Conservation (phyloP, 2,113 vertebrate genomes). For the Vimba vimba region DNA sequence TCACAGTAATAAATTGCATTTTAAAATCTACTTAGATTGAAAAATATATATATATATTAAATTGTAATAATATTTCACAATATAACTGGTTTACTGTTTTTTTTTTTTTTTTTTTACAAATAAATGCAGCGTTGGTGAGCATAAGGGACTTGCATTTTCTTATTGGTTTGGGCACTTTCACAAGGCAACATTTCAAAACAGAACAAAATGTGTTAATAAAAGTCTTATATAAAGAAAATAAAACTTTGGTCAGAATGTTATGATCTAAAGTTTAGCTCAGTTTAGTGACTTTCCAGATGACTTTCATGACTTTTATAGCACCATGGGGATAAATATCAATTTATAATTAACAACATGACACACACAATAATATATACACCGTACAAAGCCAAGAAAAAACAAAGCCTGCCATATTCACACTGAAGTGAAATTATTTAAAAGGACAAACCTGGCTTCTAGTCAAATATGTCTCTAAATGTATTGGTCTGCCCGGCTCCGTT, state of each 20-base stretch:
- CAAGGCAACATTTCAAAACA: neutral
- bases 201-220: neutral
- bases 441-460: slow-evolving; percentile 34
- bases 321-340: neutral
- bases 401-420: neutral
- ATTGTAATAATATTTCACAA: neutral
- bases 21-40: too few relatives aligned
- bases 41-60: too few relatives aligned
- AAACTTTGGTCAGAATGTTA: neutral
- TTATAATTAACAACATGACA: neutral
- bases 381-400: neutral
- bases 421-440: slow-evolving; percentile 19
- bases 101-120: neutral
- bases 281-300: neutral
- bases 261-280: neutral
- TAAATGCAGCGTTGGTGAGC: neutral
- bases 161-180: neutral
- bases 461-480: slow-evolving; percentile 20
- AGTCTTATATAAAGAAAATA: neutral
- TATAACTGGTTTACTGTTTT: neutral
- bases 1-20: too few relatives aligned
- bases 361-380: neutral
- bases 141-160: neutral
- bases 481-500: neutral
- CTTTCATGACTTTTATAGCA: neutral